These are phyloP conservation scores for Daphoenositta chrysoptera DNA, from an alignment of 2,113 vertebrate genomes.

Conservation along the genomic window DNA sequence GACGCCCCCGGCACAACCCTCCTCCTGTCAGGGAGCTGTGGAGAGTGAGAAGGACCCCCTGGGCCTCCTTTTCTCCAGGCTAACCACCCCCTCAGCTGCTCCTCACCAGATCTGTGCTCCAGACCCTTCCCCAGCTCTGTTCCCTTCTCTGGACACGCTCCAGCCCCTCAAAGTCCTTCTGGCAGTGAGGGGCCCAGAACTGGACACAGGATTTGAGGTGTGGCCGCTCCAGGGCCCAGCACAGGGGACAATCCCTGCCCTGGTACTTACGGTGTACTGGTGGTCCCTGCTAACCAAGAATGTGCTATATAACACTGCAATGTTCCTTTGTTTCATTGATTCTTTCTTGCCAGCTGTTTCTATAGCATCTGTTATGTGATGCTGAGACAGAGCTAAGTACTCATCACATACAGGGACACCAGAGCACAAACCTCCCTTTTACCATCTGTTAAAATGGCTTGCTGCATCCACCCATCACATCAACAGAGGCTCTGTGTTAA, in stretches of 20 bases:
- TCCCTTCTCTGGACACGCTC: neutral
- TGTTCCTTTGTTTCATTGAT: neutral
- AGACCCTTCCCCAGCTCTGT: neutral
- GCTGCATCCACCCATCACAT: neutral
- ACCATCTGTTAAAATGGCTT: neutral
- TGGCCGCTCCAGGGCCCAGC: no score
- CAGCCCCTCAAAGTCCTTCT: neutral
- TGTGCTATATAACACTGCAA: neutral
- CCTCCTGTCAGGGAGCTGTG: neutral
- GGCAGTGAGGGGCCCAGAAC: neutral
- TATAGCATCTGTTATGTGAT: neutral
- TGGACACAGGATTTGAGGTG: neutral
- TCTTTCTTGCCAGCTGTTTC: conserved; percentile 12
- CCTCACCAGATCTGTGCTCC: neutral
- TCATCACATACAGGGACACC: neutral
- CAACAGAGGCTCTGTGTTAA: neutral
- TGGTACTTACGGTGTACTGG: neutral
- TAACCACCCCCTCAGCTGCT: neutral
- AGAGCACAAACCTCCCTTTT: neutral
- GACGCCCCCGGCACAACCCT: fast-evolving
- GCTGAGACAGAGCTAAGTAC: neutral
- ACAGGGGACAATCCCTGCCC: neutral
- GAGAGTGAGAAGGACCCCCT: no score
- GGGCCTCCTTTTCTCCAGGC: neutral
- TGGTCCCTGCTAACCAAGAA: neutral